phyloP scores from a whole-genome alignment of 2,113 vertebrate genomes.

The Danionella cerebrum region DNA sequence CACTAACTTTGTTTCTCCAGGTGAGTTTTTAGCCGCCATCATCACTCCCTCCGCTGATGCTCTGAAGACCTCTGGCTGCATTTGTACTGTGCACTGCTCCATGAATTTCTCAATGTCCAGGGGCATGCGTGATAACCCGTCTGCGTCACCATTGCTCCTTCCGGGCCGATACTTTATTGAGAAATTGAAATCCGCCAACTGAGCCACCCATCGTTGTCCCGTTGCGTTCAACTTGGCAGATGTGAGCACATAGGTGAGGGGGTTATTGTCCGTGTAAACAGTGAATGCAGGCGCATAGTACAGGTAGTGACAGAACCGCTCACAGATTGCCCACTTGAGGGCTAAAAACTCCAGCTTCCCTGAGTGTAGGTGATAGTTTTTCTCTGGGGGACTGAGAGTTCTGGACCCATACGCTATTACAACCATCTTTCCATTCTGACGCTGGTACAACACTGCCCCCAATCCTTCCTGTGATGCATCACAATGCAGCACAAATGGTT shows the following conservation, averaged over 20 bases:
- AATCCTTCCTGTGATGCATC: too few species aligned
- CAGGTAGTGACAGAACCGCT: neutral
- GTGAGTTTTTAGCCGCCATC: neutral
- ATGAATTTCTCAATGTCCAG: constrained; percentile 15
- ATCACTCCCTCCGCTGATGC: neutral
- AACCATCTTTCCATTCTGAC: too few species aligned
- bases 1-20: neutral
- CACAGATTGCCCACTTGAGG: neutral
- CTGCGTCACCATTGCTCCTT: constrained; percentile 12
- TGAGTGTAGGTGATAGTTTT: too few species aligned
- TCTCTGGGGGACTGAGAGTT: too few species aligned
- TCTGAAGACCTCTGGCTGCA: neutral
- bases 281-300: neutral
- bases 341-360: too few species aligned
- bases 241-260: constrained; percentile 15
- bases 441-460: too few species aligned
- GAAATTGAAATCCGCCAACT: constrained; percentile 19
- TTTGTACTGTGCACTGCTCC: neutral
- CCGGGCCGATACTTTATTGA: constrained; percentile 18
- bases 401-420: too few species aligned
- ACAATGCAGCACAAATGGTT: too few species aligned
- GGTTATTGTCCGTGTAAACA: neutral
- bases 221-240: constrained; percentile 22
- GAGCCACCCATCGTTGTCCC: neutral
- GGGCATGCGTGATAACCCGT: constrained; percentile 11